Conservation (phyloP, 2,797 vertebrate species). For the Cygnus olor region DNA sequence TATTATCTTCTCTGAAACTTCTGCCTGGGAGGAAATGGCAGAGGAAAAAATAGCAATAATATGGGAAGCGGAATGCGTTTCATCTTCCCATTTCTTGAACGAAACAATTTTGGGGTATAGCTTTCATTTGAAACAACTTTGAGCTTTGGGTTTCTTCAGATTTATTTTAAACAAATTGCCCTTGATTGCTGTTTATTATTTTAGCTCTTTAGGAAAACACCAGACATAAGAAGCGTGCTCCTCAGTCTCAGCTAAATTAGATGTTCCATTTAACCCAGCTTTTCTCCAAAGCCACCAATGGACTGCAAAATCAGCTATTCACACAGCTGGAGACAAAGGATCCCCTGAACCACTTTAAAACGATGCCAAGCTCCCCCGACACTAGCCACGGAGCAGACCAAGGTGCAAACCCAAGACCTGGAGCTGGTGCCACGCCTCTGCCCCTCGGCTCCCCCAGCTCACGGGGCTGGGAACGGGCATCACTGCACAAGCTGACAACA, state of each 20-base stretch:
- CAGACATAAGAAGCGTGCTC: background rate
- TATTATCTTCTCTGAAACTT: background rate
- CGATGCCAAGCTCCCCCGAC: no score
- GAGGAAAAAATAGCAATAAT: background rate
- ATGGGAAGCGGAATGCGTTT: background rate
- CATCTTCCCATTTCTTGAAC: background rate
- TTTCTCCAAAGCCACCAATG: background rate
- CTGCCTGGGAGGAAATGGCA: background rate
- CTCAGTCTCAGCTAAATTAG: background rate
- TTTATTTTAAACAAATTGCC: background rate
- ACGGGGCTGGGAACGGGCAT: no score
- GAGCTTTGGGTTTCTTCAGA: background rate
- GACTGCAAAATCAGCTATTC: background rate
- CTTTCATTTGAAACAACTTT: background rate
- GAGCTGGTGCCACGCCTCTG: no score
- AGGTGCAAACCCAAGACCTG: fast-evolving
- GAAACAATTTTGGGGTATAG: background rate
- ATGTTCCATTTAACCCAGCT: background rate
- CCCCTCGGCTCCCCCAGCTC: no score
- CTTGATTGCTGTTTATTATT: background rate
- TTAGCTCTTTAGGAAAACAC: background rate
- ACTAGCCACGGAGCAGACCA: background rate
- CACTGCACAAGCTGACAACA: no score
- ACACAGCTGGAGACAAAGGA: background rate
- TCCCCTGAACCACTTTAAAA: background rate